These are phyloP conservation scores for Emydura subglobosa DNA, from an alignment of 2,113 vertebrate species.

Conservation along the genomic window DNA sequence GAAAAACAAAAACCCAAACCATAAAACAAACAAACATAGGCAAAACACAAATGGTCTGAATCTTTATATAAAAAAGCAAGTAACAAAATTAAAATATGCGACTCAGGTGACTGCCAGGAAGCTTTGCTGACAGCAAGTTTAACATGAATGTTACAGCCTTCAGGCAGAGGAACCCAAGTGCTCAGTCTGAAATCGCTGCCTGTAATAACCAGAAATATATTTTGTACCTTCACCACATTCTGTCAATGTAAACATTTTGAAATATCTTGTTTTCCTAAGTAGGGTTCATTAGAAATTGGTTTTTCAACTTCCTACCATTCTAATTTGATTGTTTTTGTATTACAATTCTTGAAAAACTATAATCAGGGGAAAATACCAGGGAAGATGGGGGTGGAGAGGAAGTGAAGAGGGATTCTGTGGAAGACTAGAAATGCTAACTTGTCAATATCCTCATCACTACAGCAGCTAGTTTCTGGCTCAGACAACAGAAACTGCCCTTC, in stretches of 20 bases:
- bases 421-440: neutral
- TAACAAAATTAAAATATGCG: neutral
- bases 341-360: neutral
- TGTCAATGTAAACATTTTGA: neutral
- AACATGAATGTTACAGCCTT: neutral
- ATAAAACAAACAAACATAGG: neutral
- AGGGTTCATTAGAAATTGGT: neutral
- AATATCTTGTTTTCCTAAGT: neutral
- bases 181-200: neutral
- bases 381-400: neutral
- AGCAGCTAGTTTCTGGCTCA: neutral
- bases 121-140: neutral
- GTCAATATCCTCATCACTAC: fast-evolving
- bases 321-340: neutral
- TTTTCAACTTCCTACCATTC: neutral
- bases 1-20: neutral
- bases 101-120: fast-evolving
- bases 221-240: neutral
- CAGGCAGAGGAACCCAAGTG: neutral
- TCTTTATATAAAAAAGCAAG: neutral
- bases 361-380: neutral
- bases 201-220: neutral
- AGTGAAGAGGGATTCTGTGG: neutral
- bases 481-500: neutral
- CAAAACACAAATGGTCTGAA: neutral